These are phyloP conservation scores for Prunella himalayana DNA, from an alignment of 2,113 vertebrate species.

Conservation along the genomic window DNA sequence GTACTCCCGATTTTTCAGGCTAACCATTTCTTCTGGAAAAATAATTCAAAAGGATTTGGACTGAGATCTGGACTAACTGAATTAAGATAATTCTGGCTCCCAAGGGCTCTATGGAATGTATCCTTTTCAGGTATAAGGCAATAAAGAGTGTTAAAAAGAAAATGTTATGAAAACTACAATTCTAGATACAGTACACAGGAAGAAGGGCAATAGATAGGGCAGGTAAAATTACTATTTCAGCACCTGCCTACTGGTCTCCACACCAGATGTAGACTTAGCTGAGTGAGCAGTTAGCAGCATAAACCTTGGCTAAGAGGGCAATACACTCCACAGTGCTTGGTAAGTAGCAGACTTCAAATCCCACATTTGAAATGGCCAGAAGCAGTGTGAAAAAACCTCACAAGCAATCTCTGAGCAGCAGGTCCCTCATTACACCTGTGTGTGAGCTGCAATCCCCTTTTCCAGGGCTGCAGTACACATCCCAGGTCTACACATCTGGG, in stretches of 20 bases:
- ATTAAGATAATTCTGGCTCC: not conserved
- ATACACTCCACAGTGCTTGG: not conserved
- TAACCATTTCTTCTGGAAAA: not conserved
- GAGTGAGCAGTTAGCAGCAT: not conserved
- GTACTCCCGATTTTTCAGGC: constrained; percentile 1
- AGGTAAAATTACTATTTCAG: not conserved
- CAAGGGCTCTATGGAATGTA: not conserved
- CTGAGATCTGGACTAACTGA: not conserved
- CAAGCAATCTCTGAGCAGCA: not conserved
- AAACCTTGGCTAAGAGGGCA: not conserved
- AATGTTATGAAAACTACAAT: not conserved
- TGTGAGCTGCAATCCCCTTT: not conserved
- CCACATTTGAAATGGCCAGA: not conserved
- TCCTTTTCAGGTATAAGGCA: not conserved
- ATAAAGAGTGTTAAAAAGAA: not conserved
- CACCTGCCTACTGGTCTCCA: not conserved
- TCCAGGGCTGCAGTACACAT: not conserved
- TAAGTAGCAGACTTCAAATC: not conserved
- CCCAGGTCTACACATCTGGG: not conserved
- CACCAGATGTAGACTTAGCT: not conserved
- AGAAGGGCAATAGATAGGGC: not conserved
- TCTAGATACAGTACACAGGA: not conserved
- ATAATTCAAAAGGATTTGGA: not conserved
- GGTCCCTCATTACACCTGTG: not conserved
- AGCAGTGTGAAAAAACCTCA: not conserved